Evolutionary conservation across 2,797 vertebrate genomes (phyloP).

Genomic region (Clarias laeviceps): DNA sequence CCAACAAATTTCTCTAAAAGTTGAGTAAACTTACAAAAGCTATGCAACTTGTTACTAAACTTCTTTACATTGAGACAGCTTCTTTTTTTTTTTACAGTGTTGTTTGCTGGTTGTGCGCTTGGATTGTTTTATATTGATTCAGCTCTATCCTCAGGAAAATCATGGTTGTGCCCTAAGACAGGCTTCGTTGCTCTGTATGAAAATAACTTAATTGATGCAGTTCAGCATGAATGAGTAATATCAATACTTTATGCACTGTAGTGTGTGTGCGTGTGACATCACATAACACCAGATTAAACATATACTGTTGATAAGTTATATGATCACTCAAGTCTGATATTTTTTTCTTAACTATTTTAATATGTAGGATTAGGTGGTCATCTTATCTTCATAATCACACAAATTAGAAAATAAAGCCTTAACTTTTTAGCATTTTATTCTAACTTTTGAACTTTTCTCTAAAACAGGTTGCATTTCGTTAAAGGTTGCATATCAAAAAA

Average conservation of each 20-base stretch:
- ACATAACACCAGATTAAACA: conserved; percentile 5
- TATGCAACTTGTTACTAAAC: too few relatives aligned
- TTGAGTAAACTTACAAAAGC: too few relatives aligned
- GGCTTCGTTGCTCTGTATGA: background rate
- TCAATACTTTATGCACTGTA: background rate
- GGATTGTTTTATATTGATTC: conserved; percentile 28
- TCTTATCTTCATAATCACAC: background rate
- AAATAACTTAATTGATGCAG: conserved; percentile 14
- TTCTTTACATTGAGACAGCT: too few relatives aligned
- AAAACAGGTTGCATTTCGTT: background rate
- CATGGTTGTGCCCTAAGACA: background rate
- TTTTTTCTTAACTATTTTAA: background rate
- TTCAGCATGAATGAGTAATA: background rate
- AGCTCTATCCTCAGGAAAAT: background rate
- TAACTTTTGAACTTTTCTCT: background rate
- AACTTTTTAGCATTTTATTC: background rate
- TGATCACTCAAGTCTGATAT: background rate
- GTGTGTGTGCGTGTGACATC: background rate
- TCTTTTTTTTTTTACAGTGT: too few relatives aligned
- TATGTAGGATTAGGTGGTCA: too few relatives aligned
- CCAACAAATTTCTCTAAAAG: too few relatives aligned
- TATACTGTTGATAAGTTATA: background rate
- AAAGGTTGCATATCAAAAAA: background rate
- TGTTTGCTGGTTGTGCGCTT: background rate
- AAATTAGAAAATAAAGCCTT: background rate